Base-by-base conservation (phyloP, 2,113 vertebrate species). In the Zosterops borbonicus region DNA sequence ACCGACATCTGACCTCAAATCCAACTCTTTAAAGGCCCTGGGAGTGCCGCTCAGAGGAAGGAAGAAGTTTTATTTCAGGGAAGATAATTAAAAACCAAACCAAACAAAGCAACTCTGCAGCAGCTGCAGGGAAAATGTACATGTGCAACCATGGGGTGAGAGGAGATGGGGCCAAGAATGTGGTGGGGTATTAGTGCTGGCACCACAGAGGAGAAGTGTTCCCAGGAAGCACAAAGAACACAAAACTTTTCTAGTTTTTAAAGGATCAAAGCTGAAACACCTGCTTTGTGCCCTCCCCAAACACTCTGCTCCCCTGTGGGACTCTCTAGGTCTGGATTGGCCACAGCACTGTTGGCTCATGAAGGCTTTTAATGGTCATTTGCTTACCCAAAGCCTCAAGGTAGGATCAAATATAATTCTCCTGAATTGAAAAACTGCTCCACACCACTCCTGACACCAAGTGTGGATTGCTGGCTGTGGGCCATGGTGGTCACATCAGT, bases 1-100 rank as follows among this genome's bases (percentile, higher is more conserved):
- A 41, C 19, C 1, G 0, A 8, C 0, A 2, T 42, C 23, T 0
- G 0, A 37, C 33, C 69, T 35, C 52, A 59, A 63, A 90, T 14
- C 33, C 13, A 23, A 0, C 14, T 29, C 29, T 22, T 31, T 18
- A 50, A 89, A 81, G 19, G 31, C 17, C 4, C 47, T 16, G 39
- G 39, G 29, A 21, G n/a, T 50, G 24, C 39, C 42, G 31, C 50
- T 94, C 0, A 1, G 35, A 75, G 60, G 59, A 80, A 86, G 62
- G 47, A 68, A 81, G 14, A 31, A 12, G 2, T 24, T 75, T 44
- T 92, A 37, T 83, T 82, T 67, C 29, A 21, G n/a, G 52, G 60
- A 56, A n/a, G 11, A 52, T 21, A 35, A 46, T 25, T 56, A 63
- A 86, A 63, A 25, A 31, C 13, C 15, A 63, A 89, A 41, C n/a